phyloP scores from a whole-genome alignment of 2,113 vertebrate genomes.

The Neodon shergylaensis region DNA sequence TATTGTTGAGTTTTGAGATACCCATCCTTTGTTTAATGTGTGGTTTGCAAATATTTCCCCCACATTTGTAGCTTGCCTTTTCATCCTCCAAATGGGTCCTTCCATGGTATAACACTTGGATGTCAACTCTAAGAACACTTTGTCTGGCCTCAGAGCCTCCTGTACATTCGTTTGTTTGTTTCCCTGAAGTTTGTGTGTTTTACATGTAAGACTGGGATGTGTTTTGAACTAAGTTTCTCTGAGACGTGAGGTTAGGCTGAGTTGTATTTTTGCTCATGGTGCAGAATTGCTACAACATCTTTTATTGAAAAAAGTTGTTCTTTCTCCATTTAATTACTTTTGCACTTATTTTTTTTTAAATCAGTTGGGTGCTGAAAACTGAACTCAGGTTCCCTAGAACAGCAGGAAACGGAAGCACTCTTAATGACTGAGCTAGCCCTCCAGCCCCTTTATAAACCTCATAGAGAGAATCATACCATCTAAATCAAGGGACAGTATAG shows the following conservation, averaged over 20 bases:
- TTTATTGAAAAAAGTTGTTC: slow-evolving; percentile 12
- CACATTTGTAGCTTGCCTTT: background rate
- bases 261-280: background rate
- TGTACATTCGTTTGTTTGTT: background rate
- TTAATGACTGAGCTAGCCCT: background rate
- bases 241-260: background rate
- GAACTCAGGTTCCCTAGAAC: background rate
- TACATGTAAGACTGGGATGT: background rate
- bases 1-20: slow-evolving; percentile 31
- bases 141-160: background rate
- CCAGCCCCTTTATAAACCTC: background rate
- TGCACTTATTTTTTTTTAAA: background rate
- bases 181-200: background rate
- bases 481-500: slow-evolving; percentile 24
- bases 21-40: slow-evolving; percentile 20
- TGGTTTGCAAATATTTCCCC: slow-evolving; percentile 24
- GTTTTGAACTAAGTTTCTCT: slow-evolving; percentile 49
- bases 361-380: background rate
- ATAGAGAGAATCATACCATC: slow-evolving; percentile 9
- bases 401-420: background rate
- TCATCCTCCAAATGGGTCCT: slow-evolving; percentile 19
- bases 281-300: background rate
- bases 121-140: slow-evolving; percentile 21
- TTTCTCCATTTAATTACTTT: slow-evolving; percentile 48
- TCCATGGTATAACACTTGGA: background rate